Evolutionary conservation across 1,140 invertebrate genomes (phyloP).

Genomic region (Zaprionus vittiger): DNA sequence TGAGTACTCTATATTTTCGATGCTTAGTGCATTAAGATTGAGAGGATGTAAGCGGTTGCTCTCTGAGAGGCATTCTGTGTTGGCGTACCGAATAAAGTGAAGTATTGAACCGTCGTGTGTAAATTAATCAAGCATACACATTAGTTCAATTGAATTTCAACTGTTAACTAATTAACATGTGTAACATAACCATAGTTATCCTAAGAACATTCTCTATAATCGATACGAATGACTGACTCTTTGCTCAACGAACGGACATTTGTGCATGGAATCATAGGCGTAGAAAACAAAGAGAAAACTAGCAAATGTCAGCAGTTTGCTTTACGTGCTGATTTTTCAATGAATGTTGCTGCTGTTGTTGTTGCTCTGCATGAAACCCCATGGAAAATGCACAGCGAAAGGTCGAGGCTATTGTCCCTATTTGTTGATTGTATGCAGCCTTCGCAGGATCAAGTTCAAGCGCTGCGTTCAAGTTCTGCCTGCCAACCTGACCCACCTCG

Average conservation of each 20-base stretch:
- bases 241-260: not conserved
- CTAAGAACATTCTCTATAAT: conserved; percentile 15
- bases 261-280: not conserved
- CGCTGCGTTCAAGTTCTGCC: conserved; percentile 35
- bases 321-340: conserved; percentile 49
- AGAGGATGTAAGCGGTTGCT: no score
- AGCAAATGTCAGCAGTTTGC: conserved; percentile 40
- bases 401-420: conserved; percentile 45
- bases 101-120: no score
- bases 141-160: not conserved
- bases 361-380: not conserved
- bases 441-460: conserved; percentile 73
- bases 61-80: no score
- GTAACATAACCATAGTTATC: conserved; percentile 24
- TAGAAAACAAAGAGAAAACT: conserved; percentile 17
- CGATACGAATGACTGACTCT: conserved; percentile 20
- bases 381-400: conserved; percentile 28
- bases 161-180: conserved; percentile 53
- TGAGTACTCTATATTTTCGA: no score
- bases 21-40: no score
- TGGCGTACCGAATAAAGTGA: no score
- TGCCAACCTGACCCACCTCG: not conserved
- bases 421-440: conserved; percentile 67
- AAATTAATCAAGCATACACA: no score
- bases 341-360: conserved; percentile 8